Evolutionary conservation across 1,140 invertebrate genomes (phyloP).

Genomic region (Polyergus mexicanus): DNA sequence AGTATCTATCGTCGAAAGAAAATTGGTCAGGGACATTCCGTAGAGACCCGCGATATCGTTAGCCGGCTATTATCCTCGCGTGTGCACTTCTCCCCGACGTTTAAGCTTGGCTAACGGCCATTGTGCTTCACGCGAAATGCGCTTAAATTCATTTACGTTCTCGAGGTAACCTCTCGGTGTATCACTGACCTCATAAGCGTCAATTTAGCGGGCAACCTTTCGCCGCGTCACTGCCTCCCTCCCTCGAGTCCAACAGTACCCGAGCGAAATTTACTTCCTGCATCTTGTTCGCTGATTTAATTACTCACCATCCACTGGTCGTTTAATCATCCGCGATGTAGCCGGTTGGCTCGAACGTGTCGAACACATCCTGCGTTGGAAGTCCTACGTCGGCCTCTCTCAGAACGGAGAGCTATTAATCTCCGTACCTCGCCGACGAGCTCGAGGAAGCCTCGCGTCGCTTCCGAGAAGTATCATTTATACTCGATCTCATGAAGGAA

Average conservation of each 20-base stretch:
- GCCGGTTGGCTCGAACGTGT: constrained; percentile 64
- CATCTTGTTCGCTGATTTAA: constrained; percentile 57
- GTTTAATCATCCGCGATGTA: constrained; percentile 71
- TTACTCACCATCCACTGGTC: constrained; percentile 55
- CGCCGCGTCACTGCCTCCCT: constrained; percentile 27
- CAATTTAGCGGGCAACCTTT: constrained; percentile 15
- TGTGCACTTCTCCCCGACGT: constrained; percentile 61
- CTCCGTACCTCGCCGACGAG: constrained; percentile 55
- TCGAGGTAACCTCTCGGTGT: constrained; percentile 24
- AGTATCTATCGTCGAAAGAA: constrained; percentile 52
- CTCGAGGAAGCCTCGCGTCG: constrained; percentile 37
- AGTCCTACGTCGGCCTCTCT: constrained; percentile 59
- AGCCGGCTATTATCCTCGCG: constrained; percentile 68
- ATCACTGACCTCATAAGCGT: constrained; percentile 64
- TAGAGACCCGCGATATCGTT: constrained; percentile 63
- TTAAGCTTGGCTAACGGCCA: constrained; percentile 71
- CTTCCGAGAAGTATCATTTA: constrained; percentile 70
- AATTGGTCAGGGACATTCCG: constrained; percentile 44
- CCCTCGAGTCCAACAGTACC: constrained; percentile 12
- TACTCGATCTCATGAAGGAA: constrained; percentile 32
- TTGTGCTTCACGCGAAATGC: constrained; percentile 62
- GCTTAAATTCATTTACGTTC: constrained; percentile 65
- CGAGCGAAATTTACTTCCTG: constrained; percentile 53
- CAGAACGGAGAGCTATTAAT: constrained; percentile 70
- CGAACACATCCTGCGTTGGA: constrained; percentile 72